Conservation (phyloP, 2,113 vertebrate genomes). For the Trochalopteron elliotii region DNA sequence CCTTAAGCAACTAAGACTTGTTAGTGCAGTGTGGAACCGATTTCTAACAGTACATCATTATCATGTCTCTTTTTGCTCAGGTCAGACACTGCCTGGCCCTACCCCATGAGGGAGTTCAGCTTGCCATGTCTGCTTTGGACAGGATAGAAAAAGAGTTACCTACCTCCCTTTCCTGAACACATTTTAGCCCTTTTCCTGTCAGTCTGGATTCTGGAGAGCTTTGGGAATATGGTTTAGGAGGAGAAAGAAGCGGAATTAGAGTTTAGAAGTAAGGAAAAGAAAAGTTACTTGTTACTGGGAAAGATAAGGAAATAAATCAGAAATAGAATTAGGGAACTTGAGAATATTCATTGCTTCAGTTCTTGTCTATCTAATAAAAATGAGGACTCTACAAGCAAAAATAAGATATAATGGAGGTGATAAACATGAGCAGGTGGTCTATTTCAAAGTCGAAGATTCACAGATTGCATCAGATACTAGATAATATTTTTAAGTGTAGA, state of each 20-base stretch:
- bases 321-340: background rate
- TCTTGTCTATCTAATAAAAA: background rate
- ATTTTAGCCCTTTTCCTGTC: background rate
- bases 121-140: background rate
- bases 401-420: background rate
- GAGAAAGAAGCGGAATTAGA: background rate
- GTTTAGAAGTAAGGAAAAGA: background rate
- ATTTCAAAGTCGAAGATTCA: background rate
- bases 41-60: background rate
- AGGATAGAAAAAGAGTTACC: background rate
- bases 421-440: background rate
- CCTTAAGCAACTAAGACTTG: background rate
- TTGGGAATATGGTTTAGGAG: background rate
- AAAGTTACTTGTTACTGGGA: background rate
- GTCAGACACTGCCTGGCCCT: background rate
- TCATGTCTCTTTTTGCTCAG: background rate
- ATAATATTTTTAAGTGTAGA: background rate
- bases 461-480: background rate
- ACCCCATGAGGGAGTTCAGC: background rate
- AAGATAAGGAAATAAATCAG: background rate
- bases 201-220: background rate
- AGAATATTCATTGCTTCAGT: background rate
- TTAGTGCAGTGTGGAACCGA: background rate
- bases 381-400: background rate
- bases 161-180: background rate